Evolutionary conservation across 1,140 invertebrate genomes (phyloP).

Genomic region (Uloborus diversus): DNA sequence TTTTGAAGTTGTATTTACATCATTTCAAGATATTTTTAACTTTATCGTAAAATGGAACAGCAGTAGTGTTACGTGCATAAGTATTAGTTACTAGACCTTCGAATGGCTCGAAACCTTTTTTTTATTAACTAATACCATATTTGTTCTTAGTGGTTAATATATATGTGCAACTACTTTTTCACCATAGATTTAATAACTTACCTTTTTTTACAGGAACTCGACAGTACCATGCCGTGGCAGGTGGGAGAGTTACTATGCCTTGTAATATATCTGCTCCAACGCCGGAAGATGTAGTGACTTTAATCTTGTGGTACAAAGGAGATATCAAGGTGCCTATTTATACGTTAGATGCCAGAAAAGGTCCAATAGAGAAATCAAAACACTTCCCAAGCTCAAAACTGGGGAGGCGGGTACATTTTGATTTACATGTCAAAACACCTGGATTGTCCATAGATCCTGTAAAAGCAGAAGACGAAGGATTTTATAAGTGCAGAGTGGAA

Average conservation of each 20-base stretch:
- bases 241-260: constrained; percentile 78
- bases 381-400: constrained; percentile 55
- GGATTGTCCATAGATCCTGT: constrained; percentile 56
- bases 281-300: constrained; percentile 76
- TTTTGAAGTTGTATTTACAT: too few relatives aligned
- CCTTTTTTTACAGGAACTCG: constrained; percentile 7
- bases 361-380: constrained; percentile 51
- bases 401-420: constrained; percentile 55
- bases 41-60: too few relatives aligned
- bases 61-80: too few relatives aligned
- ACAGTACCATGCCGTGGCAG: constrained; percentile 72
- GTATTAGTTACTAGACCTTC: too few relatives aligned
- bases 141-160: too few relatives aligned
- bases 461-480: constrained; percentile 46
- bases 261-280: constrained; percentile 80
- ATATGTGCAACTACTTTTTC: too few relatives aligned
- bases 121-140: too few relatives aligned
- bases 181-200: too few relatives aligned
- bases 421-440: constrained; percentile 44
- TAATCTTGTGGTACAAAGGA: constrained; percentile 84
- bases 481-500: constrained; percentile 59
- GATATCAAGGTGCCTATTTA: constrained; percentile 77
- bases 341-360: constrained; percentile 64
- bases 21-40: too few relatives aligned
- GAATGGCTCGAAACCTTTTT: too few relatives aligned